Percentiles rank a stretch among this genome's conserved stretches.
Conservation (phyloP, 2,113 vertebrate genomes). For the Pelvicachromis taeniatus region DNA sequence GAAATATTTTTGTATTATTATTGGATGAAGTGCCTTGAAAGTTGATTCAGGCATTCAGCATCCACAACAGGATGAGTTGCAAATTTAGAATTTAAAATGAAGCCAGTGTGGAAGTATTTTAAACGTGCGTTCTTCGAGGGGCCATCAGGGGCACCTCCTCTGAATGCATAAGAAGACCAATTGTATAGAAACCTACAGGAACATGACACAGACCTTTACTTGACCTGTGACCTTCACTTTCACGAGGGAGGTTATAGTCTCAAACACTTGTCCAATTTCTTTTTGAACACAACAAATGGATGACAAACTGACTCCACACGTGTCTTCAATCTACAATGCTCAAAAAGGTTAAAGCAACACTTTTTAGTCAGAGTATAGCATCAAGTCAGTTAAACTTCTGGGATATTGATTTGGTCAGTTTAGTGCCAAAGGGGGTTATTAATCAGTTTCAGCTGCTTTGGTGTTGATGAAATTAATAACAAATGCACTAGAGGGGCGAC, state of each 20-base stretch:
- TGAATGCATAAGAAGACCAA: not conserved
- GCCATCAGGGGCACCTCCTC: fast-evolving
- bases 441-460: not conserved
- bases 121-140: not conserved
- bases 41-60: not conserved
- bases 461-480: not conserved
- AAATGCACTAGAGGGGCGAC: not conserved
- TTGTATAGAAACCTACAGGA: not conserved
- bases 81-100: not conserved
- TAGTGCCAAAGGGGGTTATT: too few species aligned
- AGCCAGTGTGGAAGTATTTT: not conserved
- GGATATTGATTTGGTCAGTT: too few species aligned
- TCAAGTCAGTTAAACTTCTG: too few species aligned
- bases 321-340: too few species aligned
- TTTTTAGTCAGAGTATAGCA: too few species aligned
- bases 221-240: not conserved
- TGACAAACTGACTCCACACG: not conserved
- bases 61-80: not conserved
- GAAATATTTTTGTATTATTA: not conserved
- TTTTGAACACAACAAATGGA: not conserved
- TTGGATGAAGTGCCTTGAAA: not conserved
- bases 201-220: not conserved
- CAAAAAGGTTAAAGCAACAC: too few species aligned
- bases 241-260: not conserved
- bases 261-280: not conserved